Evolutionary conservation across 2,888 invertebrate species (phyloP), one percentile per base, ranked within the genome.

Genomic region (Teinopalpus imperialis): DNA sequence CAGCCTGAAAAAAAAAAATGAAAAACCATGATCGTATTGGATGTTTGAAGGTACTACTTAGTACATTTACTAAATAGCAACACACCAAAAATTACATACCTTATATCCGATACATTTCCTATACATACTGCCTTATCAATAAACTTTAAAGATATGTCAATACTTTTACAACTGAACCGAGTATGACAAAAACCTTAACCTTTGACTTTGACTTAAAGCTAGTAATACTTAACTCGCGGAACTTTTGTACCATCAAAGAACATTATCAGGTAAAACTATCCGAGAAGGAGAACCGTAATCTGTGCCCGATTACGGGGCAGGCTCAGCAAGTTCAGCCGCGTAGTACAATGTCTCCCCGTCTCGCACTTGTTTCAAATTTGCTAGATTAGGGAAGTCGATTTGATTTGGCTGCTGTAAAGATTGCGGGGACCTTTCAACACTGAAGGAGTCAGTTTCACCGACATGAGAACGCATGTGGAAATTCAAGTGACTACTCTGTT

Each of bases 401-500:
- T 71, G 69, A 21, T 56, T 60, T 24, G 72, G 66, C 3, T 62
- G 61, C 9, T 64, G 65, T 3, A 68, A 54, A 0, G 55, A 66
- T 35, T 70, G 72, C 9, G 65, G 61, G 43, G 75, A 81, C 20
- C 63, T 65, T 3, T 79, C 75, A 51, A 74, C 59, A 0, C 62
- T 52, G 23, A 76, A 53, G 1, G 66, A 60, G 13, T 9, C 63
- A 62, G 6, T 53, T 42, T 74, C 75, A 0, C 66, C 67, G 0
- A 74, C 59, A 52, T 89, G 89, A 1, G 86, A 85, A 0, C 83
- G 70, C 75, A 86, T 76, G 53, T 89, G 89, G 47, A 87, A 86
- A 49, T 88, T 89, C 42, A 88, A 63, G 55, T 89, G 88, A 51
- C 88, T 86, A 46, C 83, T 85, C 59, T 89, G 89, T 42, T 89